Evolutionary conservation across 2,113 vertebrate species (phyloP), one percentile per base, ranked within the genome.

Genomic region (Odontophorus gujanensis): DNA sequence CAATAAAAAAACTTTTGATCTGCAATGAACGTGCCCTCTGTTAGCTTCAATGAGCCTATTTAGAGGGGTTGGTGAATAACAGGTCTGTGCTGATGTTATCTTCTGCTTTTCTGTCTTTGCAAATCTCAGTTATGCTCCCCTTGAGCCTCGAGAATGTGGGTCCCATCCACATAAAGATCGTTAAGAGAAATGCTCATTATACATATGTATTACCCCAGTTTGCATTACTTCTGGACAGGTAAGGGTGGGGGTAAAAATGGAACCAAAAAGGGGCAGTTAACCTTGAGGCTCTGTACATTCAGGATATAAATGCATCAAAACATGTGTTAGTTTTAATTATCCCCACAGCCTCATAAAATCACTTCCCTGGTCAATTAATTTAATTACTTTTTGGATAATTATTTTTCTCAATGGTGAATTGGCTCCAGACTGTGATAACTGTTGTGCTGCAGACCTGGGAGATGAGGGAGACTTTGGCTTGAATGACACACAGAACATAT

Each of bases 351-450:
- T 74, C 73, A 18, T 85, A 89, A 87, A 94, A 93, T 89, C 81
- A 7, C 89, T 96, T 96, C 87, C 88, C 83, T 82, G 94, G 93
- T 95, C 95, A 97, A 96, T 97, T 97, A 95, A 96, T 96, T 95
- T 95, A 94, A 97, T 96, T 94, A 92, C 92, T 85, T 91, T 95
- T 94, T 65, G 84, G 69, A 38, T 93, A 91, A 95, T 96, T 93
- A 77, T 97, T 95, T 97, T 89, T 89, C 92, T 94, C 86, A 83
- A 22, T 87, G 90, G 93, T 81, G 75, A 75, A 7, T 42, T 89
- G 84, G 78, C 90, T 94, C 57, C 88, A 80, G 88, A 42, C 84
- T 84, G 68, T 18, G 65, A 30, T 63, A 18, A 90, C 19, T 24
- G 61, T 84, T 90, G 68, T 93, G 73, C 84, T 86, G 87, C 92